phyloP scores from a whole-genome alignment of 2,113 vertebrate species.

The Oxyruncus cristatus region DNA sequence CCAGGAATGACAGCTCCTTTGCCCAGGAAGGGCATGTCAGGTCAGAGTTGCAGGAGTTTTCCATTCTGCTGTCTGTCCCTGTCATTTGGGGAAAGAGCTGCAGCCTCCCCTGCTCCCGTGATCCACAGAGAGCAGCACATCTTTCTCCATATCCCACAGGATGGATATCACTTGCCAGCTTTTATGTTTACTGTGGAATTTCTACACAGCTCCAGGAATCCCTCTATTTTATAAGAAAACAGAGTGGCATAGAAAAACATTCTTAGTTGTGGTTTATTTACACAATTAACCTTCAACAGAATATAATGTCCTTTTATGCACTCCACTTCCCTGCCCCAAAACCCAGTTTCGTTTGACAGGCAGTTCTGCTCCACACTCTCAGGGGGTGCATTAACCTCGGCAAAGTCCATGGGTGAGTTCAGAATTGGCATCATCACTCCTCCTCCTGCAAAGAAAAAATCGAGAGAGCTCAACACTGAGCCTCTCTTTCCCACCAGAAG shows the following conservation, averaged over 20 bases:
- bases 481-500: conserved; percentile 55
- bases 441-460: conserved; percentile 76
- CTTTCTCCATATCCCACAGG: background rate
- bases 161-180: background rate
- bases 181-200: conserved; percentile 55
- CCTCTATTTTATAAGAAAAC: conserved; percentile 62
- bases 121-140: background rate
- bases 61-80: background rate
- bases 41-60: background rate
- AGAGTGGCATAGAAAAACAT: conserved; percentile 44
- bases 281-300: conserved; percentile 48
- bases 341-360: conserved; percentile 1
- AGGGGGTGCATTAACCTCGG: conserved; percentile 46
- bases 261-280: conserved; percentile 43
- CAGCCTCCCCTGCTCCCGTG: background rate
- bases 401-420: conserved; percentile 60
- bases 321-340: background rate
- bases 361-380: conserved; percentile 24
- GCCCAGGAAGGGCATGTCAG: background rate
- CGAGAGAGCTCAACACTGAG: conserved; percentile 75
- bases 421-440: conserved; percentile 77
- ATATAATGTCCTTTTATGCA: conserved; percentile 28
- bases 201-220: conserved; percentile 36
- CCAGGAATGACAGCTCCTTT: background rate
- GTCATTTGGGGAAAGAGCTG: background rate